These are phyloP conservation scores for Semotilus atromaculatus DNA, from an alignment of 2,797 vertebrate genomes.

Conservation along the genomic window DNA sequence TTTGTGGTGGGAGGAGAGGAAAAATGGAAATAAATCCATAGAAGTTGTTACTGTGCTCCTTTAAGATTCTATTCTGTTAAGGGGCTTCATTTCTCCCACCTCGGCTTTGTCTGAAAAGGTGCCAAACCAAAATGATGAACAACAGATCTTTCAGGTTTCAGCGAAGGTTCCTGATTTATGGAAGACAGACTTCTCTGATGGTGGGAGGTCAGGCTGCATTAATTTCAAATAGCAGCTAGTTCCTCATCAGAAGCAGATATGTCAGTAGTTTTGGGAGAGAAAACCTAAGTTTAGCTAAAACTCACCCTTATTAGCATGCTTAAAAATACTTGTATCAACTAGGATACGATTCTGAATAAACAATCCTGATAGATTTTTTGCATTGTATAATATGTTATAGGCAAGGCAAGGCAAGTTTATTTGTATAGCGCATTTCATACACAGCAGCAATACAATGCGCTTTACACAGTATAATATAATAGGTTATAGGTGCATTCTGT, in stretches of 20 bases:
- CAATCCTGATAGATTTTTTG: background rate
- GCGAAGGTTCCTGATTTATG: constrained; percentile 48
- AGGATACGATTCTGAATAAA: background rate
- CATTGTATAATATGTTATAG: constrained; percentile 11
- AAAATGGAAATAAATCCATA: constrained; percentile 44
- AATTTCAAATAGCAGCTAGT: constrained; percentile 50
- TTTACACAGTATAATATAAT: too few species aligned
- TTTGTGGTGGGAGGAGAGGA: constrained; percentile 28
- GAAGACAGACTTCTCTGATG: constrained; percentile 52
- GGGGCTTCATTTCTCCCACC: constrained; percentile 50
- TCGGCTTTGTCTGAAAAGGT: constrained; percentile 45
- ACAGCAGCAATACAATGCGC: too few species aligned
- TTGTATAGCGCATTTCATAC: too few species aligned
- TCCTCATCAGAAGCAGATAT: constrained; percentile 55
- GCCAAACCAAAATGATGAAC: constrained; percentile 65
- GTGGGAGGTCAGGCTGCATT: constrained; percentile 53
- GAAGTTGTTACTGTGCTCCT: constrained; percentile 48
- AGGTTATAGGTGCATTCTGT: background rate
- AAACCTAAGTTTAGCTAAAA: constrained; percentile 22
- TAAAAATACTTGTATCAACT: constrained; percentile 13
- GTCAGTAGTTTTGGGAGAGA: constrained; percentile 12
- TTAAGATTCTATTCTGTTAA: constrained; percentile 47
- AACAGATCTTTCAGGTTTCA: constrained; percentile 55
- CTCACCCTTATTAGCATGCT: constrained; percentile 28
- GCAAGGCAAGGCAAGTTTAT: too few species aligned